A percentile compares a stretch with the other conserved stretches of the same genome.
Conservation (phyloP, 2,888 invertebrate species). For the Periphyllus acericola region DNA sequence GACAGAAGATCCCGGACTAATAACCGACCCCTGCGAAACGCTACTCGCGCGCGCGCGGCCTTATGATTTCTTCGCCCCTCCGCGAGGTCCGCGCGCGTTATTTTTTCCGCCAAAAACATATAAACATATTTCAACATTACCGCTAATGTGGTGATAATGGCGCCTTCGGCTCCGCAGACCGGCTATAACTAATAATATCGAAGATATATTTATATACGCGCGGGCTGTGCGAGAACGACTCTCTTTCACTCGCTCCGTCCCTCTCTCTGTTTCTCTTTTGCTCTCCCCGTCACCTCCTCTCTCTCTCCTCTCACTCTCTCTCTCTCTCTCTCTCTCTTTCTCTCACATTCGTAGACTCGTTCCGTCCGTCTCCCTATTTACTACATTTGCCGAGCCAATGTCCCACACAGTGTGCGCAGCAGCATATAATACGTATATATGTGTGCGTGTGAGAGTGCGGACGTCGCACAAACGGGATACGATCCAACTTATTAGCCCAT, state of each 20-base stretch:
- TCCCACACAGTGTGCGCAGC: background rate
- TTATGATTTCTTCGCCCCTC: slow-evolving; percentile 52
- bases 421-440: background rate
- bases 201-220: slow-evolving; percentile 58
- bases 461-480: slow-evolving; percentile 23
- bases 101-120: slow-evolving; percentile 60
- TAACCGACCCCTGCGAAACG: slow-evolving; percentile 54
- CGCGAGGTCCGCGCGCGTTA: background rate
- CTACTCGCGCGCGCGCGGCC: background rate
- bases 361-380: background rate
- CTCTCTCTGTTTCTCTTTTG: background rate
- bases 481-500: slow-evolving; percentile 61
- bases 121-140: slow-evolving; percentile 62
- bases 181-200: slow-evolving; percentile 62
- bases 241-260: background rate
- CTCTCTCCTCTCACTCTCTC: background rate
- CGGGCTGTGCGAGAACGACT: background rate
- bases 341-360: background rate
- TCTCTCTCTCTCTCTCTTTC: background rate
- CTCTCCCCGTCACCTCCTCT: background rate
- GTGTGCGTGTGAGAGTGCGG: background rate
- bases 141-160: slow-evolving; percentile 62
- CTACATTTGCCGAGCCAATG: slow-evolving; percentile 16
- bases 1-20: slow-evolving; percentile 62
- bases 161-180: slow-evolving; percentile 61